These are phyloP conservation scores for Lepidochitona cinerea DNA, from an alignment of 2,888 invertebrate genomes.

Conservation along the genomic window DNA sequence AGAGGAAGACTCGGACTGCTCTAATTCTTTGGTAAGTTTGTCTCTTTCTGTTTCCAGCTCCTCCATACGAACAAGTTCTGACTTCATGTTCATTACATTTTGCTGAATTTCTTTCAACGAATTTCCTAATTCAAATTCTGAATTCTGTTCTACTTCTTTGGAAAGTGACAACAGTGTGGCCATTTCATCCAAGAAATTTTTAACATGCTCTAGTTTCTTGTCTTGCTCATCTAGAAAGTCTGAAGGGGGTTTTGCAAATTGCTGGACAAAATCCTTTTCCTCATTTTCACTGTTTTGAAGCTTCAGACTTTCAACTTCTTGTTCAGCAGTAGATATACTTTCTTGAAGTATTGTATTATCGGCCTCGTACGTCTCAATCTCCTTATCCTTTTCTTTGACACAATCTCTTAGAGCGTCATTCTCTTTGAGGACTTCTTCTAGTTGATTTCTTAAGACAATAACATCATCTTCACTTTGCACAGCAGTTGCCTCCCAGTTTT, in stretches of 20 bases:
- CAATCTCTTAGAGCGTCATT: not conserved
- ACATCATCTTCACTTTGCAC: not conserved
- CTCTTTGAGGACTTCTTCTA: not conserved
- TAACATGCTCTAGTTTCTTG: not conserved
- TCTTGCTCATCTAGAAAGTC: not conserved
- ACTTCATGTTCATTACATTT: not conserved
- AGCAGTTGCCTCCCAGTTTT: not conserved
- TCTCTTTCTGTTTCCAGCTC: not conserved
- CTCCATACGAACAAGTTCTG: not conserved
- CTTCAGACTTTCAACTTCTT: not conserved
- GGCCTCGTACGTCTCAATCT: not conserved
- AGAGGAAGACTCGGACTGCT: not conserved
- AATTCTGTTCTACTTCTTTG: not conserved
- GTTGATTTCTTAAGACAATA: not conserved
- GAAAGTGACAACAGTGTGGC: not conserved
- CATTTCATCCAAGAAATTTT: not conserved
- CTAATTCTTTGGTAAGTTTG: not conserved
- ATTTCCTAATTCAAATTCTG: not conserved
- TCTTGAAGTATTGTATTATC: not conserved
- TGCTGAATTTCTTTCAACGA: not conserved
- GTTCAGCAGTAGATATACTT: not conserved
- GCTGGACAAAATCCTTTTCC: not conserved
- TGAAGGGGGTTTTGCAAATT: no score
- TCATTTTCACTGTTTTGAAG: not conserved
- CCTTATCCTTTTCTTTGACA: not conserved